Evolutionary conservation across 2,797 vertebrate species (phyloP), one percentile per base, ranked within the genome.

Genomic region (Fundulus diaphanus): DNA sequence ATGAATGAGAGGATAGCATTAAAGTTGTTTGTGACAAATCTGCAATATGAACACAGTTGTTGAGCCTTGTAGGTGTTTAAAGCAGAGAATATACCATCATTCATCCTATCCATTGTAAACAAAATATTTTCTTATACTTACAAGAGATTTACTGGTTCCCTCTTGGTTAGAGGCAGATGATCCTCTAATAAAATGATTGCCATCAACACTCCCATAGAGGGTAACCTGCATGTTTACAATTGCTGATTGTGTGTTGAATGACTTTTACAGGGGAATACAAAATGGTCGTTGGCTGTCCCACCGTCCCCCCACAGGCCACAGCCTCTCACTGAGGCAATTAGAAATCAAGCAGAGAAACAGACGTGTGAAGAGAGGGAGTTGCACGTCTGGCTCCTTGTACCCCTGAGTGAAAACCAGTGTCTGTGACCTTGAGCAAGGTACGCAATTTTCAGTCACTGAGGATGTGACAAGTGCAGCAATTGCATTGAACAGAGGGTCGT

Each of bases 391-490:
- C 71, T 76, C 63, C 63, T 24, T 52, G 77, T 66, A 70, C 61
- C 83, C 57, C 22, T 7, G 46, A 44, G 69, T 85, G 24, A 70
- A 79, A 87, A 83, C 77, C 74, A 52, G 72, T 65, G 82, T 89
- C 89, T 87, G 88, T 92, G 88, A 93, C 93, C 91, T 93, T 93
- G 89, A 91, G 84, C 81, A 61, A 83, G 85, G 85, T 84, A 57
- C 12, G 52, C 79, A 77, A 73, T 83, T 82, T 84, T 88, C 87
- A 86, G 66, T 79, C 81, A 29, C 74, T n/a, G 79, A 80, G 73
- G 83, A 80, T 78, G 78, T 84, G 78, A 84, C 83, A 82, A 82
- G 84, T 75, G 76, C 82, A 44, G 79, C 82, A 77, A 74, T 85
- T 75, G 78, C 78, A 24, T 68, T 72, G 70, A 88, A 69, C 79